These are phyloP conservation scores for Urocolius indicus DNA, from an alignment of 2,113 vertebrate genomes.

Conservation along the genomic window DNA sequence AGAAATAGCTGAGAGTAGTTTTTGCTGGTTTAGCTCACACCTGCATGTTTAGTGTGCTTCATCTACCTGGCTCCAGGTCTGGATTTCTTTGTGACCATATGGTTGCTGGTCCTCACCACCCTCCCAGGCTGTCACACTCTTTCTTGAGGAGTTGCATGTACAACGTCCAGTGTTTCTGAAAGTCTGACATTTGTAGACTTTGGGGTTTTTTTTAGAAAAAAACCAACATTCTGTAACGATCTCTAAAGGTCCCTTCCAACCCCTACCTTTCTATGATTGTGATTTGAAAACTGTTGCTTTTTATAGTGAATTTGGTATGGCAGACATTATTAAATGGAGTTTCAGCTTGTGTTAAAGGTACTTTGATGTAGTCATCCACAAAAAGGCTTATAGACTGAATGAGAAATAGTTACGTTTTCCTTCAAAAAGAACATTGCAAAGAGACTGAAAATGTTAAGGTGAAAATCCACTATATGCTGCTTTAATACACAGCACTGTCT, in stretches of 20 bases:
- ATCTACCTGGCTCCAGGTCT: neutral
- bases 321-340: neutral
- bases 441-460: slow-evolving; percentile 16
- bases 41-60: neutral
- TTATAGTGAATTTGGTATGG: neutral
- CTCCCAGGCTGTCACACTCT: neutral
- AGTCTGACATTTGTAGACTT: neutral
- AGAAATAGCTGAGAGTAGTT: neutral
- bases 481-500: neutral
- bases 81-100: neutral
- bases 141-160: neutral
- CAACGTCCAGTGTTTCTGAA: neutral
- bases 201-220: too few species aligned
- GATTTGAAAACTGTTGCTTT: slow-evolving; percentile 16
- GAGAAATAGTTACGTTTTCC: slow-evolving; percentile 32
- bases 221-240: too few species aligned
- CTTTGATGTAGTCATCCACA: neutral
- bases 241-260: too few species aligned
- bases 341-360: neutral
- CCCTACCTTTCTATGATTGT: neutral
- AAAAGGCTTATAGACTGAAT: neutral
- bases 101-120: neutral
- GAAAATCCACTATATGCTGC: neutral
- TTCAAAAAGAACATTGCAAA: neutral
- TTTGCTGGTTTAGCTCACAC: neutral